Percentiles rank a stretch among this genome's conserved stretches.
Conservation (phyloP, 2,797 vertebrate species). For the Enteromius treurensis region DNA sequence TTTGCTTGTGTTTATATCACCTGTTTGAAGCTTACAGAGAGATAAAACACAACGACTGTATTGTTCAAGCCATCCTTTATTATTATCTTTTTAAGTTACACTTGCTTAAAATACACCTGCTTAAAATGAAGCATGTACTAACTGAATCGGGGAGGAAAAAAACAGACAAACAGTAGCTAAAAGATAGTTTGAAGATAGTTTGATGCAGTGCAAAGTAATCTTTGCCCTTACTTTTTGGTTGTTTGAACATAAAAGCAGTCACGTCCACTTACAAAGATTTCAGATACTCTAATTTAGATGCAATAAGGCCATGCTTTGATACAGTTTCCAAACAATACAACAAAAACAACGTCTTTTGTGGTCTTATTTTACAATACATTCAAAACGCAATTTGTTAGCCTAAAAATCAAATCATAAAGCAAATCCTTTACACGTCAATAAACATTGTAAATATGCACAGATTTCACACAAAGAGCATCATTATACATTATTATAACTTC, state of each 20-base stretch:
- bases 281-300: slow-evolving; percentile 66
- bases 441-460: slow-evolving; percentile 14
- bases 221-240: slow-evolving; percentile 14
- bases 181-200: slow-evolving; percentile 72
- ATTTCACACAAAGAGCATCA: slow-evolving; percentile 9
- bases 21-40: not conserved
- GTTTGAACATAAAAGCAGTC: slow-evolving; percentile 7
- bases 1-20: not conserved
- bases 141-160: not conserved
- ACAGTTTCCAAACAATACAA: not conserved
- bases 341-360: slow-evolving; percentile 40
- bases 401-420: slow-evolving; percentile 16
- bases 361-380: slow-evolving; percentile 72
- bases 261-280: slow-evolving; percentile 20
- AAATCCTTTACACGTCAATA: slow-evolving; percentile 19
- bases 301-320: slow-evolving; percentile 29
- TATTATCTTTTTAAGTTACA: slow-evolving; percentile 7
- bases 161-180: not conserved
- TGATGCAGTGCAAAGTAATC: slow-evolving; percentile 58
- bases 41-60: not conserved
- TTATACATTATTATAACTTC: not conserved
- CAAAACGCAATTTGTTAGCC: slow-evolving; percentile 55
- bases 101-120: not conserved
- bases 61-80: slow-evolving; percentile 22
- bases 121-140: not conserved